A percentile compares a stretch with the other conserved stretches of the same genome.
These are phyloP conservation scores for Candidula unifasciata DNA, from an alignment of 2,888 invertebrate species.

Conservation along the genomic window DNA sequence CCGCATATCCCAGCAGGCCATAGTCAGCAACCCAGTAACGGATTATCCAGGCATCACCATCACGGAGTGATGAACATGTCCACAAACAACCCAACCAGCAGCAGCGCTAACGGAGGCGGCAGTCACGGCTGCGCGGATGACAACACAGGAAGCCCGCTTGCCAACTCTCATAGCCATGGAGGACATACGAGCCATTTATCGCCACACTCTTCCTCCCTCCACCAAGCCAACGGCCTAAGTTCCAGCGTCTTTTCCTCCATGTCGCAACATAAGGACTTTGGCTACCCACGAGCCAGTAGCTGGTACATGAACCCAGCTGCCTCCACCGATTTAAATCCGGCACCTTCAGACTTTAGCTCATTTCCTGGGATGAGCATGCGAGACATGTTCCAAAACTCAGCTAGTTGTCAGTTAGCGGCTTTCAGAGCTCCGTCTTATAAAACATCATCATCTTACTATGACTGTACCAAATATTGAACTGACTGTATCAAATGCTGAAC, in stretches of 20 bases:
- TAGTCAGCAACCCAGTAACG: slow-evolving; percentile 50
- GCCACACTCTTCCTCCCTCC: slow-evolving; percentile 57
- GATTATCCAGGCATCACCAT: slow-evolving; percentile 55
- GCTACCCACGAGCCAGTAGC: slow-evolving; percentile 66
- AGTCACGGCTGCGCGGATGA: slow-evolving; percentile 52
- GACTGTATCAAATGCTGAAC: not conserved
- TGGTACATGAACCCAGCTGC: slow-evolving; percentile 69
- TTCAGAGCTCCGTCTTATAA: slow-evolving; percentile 70
- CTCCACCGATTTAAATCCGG: slow-evolving; percentile 61
- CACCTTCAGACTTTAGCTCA: slow-evolving; percentile 59
- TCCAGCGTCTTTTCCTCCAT: slow-evolving; percentile 66
- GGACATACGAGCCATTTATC: slow-evolving; percentile 59
- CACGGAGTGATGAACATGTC: slow-evolving; percentile 54
- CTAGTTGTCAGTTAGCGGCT: slow-evolving; percentile 73
- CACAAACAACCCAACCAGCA: slow-evolving; percentile 51
- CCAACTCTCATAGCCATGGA: slow-evolving; percentile 60
- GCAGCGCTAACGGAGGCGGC: slow-evolving; percentile 21
- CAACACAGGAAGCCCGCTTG: slow-evolving; percentile 55
- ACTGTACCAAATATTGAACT: slow-evolving; percentile 62
- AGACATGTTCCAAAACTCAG: slow-evolving; percentile 57
- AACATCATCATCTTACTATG: slow-evolving; percentile 70
- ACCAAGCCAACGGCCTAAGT: slow-evolving; percentile 65
- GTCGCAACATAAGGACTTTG: slow-evolving; percentile 60
- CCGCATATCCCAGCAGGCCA: slow-evolving; percentile 39
- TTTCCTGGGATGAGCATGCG: slow-evolving; percentile 50